Evolutionary conservation across 1,140 invertebrate species (phyloP), one percentile per base, ranked within the genome.

Genomic region (Contarinia nasturtii): DNA sequence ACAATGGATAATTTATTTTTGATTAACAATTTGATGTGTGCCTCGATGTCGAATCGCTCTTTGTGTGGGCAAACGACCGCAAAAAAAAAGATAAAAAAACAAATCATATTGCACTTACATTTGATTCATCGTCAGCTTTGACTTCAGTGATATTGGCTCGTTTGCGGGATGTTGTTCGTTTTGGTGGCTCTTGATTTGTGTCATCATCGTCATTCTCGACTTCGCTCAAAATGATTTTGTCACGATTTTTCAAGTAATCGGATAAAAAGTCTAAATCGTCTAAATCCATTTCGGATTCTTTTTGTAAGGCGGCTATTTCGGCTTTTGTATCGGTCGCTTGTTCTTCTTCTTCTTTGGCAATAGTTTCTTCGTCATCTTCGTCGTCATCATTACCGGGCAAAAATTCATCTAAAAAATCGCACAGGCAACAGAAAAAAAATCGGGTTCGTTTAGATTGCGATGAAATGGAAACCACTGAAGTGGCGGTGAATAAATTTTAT

Each of bases 291-390:
- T 87, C 77, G 51, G 87, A 89, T 69, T 96, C 92, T 63, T 82
- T 80, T 55, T 86, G 80, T 48, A 98, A 68, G 33, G 84, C 74
- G 56, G 84, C 85, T 1, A 97, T 70, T 69, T 98, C 93, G 54
- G 81, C 79, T 50, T 75, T 72, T 52, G 83, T 74, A 53, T 74
- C 71, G 20, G 62, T 67, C 38, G 68, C 71, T 46, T 76, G 74
- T 55, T 82, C 78, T 58, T 84, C 79, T 63, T 94, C 90, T 44
- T 83, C 86, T 61, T 82, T 83, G n/a, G 84, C 86, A 58, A 96
- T 96, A 8, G 89, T 95, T 68, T 91, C 88, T 67, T 95, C 90
- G 68, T 97, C 92, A 66, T 98, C 92, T 49, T 79, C 77, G 43
- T 80, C n/a, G 84, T 50, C 75, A 77, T 54, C 76, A 52, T 71